These are phyloP conservation scores for Zelostemma sp. DNA, from an alignment of 1,140 invertebrate genomes.

Conservation along the genomic window DNA sequence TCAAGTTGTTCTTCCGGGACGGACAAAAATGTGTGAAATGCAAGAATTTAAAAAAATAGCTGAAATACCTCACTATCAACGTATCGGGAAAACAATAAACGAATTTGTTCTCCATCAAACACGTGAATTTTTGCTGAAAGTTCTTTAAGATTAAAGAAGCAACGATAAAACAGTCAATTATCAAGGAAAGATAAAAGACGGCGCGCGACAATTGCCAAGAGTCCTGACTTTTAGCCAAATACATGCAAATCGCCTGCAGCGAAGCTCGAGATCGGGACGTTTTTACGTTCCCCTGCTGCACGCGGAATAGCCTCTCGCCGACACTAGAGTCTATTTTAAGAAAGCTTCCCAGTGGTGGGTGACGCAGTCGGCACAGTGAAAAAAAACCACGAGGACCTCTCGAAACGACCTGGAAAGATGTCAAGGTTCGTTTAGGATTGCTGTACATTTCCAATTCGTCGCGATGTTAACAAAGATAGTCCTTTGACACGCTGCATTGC, in stretches of 20 bases:
- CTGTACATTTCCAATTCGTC: slow-evolving; percentile 47
- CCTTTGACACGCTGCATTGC: slow-evolving; percentile 13
- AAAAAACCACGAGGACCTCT: slow-evolving; percentile 52
- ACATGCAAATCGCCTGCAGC: slow-evolving; percentile 28
- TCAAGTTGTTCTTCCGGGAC: no score
- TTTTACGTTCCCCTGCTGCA: slow-evolving; percentile 38
- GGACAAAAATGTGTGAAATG: no score
- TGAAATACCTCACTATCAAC: no score
- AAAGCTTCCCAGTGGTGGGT: slow-evolving; percentile 46
- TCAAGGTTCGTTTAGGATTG: slow-evolving; percentile 63
- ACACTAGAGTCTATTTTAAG: slow-evolving; percentile 62
- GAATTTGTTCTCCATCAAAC: no score
- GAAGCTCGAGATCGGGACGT: slow-evolving; percentile 9
- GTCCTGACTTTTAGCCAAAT: slow-evolving; percentile 22
- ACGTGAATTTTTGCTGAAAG: no score
- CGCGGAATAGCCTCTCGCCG: slow-evolving; percentile 46
- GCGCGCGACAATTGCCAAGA: not conserved
- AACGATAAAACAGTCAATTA: no score
- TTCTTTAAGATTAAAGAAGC: no score
- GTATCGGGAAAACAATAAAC: no score
- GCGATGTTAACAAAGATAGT: slow-evolving; percentile 17
- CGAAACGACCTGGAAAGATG: slow-evolving; percentile 55
- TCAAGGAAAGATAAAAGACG: no score
- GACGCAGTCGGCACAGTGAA: slow-evolving; percentile 51
- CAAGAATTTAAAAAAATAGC: no score